Conservation (phyloP, 2,113 vertebrate species). For the Copsychus sechellarum region DNA sequence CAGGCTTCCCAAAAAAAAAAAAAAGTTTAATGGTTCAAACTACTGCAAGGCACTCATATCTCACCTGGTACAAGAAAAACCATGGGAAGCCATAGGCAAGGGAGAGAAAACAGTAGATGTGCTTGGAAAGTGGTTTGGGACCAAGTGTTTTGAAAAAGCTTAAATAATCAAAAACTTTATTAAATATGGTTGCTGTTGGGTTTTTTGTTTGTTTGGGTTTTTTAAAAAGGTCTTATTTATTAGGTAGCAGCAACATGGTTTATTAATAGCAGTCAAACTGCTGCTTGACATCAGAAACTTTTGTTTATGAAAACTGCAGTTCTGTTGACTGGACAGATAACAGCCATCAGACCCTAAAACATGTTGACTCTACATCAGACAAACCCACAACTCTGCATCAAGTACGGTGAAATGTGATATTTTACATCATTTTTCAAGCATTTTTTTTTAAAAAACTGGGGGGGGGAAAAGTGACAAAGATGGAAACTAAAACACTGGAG, state of each 20-base stretch:
- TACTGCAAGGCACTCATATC: neutral
- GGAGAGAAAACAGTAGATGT: neutral
- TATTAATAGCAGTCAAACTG: neutral
- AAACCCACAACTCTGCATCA: neutral
- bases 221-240: neutral
- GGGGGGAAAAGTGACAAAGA: accelerated
- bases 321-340: neutral
- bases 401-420: neutral
- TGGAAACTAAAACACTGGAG: neutral
- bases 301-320: neutral
- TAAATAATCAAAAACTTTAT: neutral
- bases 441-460: neutral
- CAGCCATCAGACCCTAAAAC: neutral
- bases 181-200: neutral
- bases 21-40: neutral
- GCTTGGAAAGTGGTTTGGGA: neutral
- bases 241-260: neutral
- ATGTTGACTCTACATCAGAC: neutral
- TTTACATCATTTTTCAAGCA: neutral
- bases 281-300: neutral
- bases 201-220: neutral
- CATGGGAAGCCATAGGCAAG: neutral
- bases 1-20: neutral
- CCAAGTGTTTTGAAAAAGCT: neutral
- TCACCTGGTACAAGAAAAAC: neutral